Base-by-base conservation (phyloP, 2,888 invertebrate genomes). In the Orthosia gracilis region DNA sequence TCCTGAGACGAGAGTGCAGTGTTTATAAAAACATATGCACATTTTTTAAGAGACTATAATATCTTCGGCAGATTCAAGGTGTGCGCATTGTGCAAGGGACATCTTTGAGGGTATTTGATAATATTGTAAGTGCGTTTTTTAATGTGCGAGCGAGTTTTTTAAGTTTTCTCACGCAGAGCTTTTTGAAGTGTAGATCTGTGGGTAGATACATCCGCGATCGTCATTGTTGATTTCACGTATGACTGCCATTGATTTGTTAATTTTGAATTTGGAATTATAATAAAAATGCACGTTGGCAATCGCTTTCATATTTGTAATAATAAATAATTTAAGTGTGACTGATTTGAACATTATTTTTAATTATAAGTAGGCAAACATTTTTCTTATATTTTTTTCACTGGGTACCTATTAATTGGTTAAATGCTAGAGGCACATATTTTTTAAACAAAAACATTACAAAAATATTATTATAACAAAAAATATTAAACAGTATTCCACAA, bases 1-100 rank as follows among this genome's bases (percentile, higher is more conserved):
- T 90, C 92, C 90, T 88, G 84, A 90, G 89, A 88, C 89, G 84
- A 90, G 90, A 89, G 89, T 89, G 88, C 89, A 89, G 85, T 91
- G 95, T 96, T 95, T 96, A 94, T 93, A 95, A 96, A 96, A 96
- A 95, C 95, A 94, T 94, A 96, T 96, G 96, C 96, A 94, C 95
- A 96, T 96, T 96, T 96, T 96, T 96, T 96, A 94, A 93, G 89
- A 88, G 88, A 91, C 90, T 90, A 94, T 90, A 93, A 94, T 90
- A 93, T 94, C 95, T 93, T 92, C 90, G 88, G 89, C 88, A 87
- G 86, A 91, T 91, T 89, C 96, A 96, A 96, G 95, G 96, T 96
- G 96, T 80, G 81, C 79, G 89, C 87, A 92, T 95, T 96, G 95
- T 95, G 91, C 93, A 89, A 91, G 92, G 92, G 94, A 95, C 94